phyloP scores from a whole-genome alignment of 2,113 vertebrate species.

The Probosciger aterrimus region DNA sequence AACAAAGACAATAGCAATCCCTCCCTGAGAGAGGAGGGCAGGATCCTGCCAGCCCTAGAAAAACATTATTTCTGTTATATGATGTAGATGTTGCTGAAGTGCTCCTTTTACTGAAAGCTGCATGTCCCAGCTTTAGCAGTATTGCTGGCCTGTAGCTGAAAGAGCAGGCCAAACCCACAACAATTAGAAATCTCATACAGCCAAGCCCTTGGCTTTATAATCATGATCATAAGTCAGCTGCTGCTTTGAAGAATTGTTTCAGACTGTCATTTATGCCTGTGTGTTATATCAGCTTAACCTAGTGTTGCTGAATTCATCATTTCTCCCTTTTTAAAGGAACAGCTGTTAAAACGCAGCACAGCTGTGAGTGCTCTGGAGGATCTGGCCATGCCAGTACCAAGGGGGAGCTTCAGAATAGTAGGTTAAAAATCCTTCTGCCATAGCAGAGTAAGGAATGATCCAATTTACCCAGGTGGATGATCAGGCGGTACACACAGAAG shows the following conservation, averaged over 20 bases:
- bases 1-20: neutral
- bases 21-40: neutral
- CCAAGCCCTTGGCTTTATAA: neutral
- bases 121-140: neutral
- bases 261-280: neutral
- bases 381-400: neutral
- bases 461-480: neutral
- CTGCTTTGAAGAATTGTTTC: neutral
- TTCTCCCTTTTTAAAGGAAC: neutral
- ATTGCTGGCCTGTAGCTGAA: neutral
- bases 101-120: neutral
- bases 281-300: neutral
- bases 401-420: neutral
- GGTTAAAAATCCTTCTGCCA: neutral
- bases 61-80: neutral
- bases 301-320: neutral
- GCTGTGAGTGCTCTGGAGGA: neutral
- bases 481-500: neutral
- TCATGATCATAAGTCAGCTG: neutral
- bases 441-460: neutral
- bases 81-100: neutral
- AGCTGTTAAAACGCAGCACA: neutral
- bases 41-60: neutral
- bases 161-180: neutral
- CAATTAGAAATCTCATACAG: neutral